Evolutionary conservation across 2,113 vertebrate genomes (phyloP).

Genomic region (Thermophis baileyi): DNA sequence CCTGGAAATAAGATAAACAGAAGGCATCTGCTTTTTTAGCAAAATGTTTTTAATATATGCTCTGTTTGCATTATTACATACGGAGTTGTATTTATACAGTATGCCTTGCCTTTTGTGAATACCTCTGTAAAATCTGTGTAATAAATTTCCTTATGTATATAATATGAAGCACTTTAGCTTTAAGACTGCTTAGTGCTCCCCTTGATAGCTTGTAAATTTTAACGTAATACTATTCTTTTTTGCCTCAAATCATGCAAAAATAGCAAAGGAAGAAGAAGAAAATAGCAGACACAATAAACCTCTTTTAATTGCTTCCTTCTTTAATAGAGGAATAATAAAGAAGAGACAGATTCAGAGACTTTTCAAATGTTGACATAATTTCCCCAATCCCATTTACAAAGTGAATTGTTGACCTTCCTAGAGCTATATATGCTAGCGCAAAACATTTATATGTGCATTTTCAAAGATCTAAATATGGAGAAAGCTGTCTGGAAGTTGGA

Average conservation of each 20-base stretch:
- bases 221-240: slow-evolving; percentile 2
- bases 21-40: slow-evolving; percentile 7
- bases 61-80: slow-evolving; percentile 5
- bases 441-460: slow-evolving; percentile 37
- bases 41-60: background rate
- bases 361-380: slow-evolving; percentile 13
- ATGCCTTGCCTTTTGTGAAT: background rate
- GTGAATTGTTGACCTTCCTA: slow-evolving; percentile 38
- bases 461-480: slow-evolving; percentile 35
- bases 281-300: background rate
- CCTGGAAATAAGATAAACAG: background rate
- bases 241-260: background rate
- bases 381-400: slow-evolving; percentile 26
- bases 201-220: background rate
- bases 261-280: slow-evolving; percentile 4
- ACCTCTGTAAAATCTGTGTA: slow-evolving; percentile 5
- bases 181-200: slow-evolving; percentile 4
- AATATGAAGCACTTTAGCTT: slow-evolving; percentile 14
- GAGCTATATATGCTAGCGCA: slow-evolving; percentile 31
- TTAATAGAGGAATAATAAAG: slow-evolving; percentile 28
- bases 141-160: slow-evolving; percentile 15
- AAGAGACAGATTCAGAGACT: background rate
- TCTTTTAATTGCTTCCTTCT: slow-evolving; percentile 15
- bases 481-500: slow-evolving; percentile 34
- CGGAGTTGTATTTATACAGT: background rate